Conservation (phyloP, 2,113 vertebrate species). For the Heterochromis multidens region DNA sequence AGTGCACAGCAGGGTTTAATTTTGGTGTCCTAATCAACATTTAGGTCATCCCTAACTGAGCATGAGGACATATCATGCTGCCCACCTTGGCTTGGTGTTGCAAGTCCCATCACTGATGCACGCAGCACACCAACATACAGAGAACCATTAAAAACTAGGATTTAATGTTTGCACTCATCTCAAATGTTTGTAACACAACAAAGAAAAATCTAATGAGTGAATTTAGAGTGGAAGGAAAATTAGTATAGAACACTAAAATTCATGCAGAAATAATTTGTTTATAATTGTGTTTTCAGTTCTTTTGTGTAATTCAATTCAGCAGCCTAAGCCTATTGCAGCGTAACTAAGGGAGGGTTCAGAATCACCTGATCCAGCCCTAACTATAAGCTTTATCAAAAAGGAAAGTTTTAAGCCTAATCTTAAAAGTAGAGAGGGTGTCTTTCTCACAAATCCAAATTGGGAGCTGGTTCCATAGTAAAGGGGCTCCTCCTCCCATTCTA, state of each 20-base stretch:
- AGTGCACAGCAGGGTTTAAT: neutral
- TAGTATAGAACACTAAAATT: neutral
- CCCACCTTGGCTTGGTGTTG: neutral
- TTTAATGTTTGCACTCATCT: neutral
- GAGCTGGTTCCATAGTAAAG: no score
- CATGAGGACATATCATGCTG: neutral
- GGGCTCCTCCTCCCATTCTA: no score
- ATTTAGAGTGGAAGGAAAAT: neutral
- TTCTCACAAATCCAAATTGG: no score
- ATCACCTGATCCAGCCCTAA: no score
- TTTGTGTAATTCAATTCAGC: neutral
- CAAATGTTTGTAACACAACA: neutral
- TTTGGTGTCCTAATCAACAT: neutral
- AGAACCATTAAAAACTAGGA: neutral
- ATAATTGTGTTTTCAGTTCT: neutral
- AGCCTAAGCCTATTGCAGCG: no score
- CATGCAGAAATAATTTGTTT: neutral
- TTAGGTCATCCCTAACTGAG: neutral
- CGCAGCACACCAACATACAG: neutral
- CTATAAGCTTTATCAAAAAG: no score
- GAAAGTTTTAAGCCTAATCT: no score
- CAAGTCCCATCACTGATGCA: neutral
- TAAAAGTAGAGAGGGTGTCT: no score
- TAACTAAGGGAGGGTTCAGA: no score
- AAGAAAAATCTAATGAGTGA: neutral